Base-by-base conservation (phyloP, 1,140 invertebrate genomes). In the Drosophila lacertosa region DNA sequence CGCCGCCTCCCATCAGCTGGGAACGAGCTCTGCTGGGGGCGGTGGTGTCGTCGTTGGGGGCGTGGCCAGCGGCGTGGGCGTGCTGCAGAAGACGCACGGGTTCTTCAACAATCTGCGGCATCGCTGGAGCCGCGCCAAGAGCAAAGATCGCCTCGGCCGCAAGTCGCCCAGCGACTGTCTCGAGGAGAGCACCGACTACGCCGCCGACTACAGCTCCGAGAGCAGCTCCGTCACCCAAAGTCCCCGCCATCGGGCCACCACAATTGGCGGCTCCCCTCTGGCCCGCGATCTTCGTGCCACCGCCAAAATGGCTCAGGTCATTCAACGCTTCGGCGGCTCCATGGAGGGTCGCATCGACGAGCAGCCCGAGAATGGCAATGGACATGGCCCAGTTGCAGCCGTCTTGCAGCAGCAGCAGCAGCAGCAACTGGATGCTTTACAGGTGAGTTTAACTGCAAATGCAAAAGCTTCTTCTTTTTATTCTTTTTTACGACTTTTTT, bases 141-240 rank as follows among this genome's bases (percentile, higher is more conserved):
- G 94, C 77, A 94, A 94, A 90, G 94, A 95, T 70, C 81, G 93
- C 1, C 66, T 91, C 26, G 80, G 92, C 4, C 92, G 92, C 51
- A 92, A 92, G 74, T 92, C 92, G 0, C 92, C 90, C 4, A 89
- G 74, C 35, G 90, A 92, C 57, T 91, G 90, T 18, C 89, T 91
- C 0, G 93, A 93, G 68, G 92, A 92, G 74, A 95, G 92, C 91
- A 95, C 92, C 59, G 94, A 96, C 74, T 95, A 96, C 91, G 94
- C 94, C 1, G 95, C 94, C 10, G 95, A 95, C 91, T 94, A 94
- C 73, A 95, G 94, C 35, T 95, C 94, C 7, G 95, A 95, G 65
- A 94, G 95, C 69, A 95, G 94, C 74, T 95, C 94, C 40, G 94
- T 93, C 42, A 95, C 94, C 0, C 94, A 95, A 73, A 95, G 94